These are phyloP conservation scores for Odontomyia ornata DNA, from an alignment of 2,888 invertebrate species.

Conservation along the genomic window DNA sequence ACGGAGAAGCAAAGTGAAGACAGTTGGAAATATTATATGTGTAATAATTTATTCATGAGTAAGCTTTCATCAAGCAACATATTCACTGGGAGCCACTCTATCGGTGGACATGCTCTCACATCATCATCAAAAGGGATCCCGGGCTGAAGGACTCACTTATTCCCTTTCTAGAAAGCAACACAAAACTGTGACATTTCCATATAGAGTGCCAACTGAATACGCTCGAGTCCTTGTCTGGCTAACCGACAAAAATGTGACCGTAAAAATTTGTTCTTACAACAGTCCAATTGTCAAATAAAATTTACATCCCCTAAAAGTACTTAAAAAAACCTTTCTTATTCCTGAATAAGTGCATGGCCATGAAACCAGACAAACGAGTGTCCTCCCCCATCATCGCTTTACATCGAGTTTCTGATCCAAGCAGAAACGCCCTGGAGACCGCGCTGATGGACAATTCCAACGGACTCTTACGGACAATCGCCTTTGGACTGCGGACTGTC, in stretches of 20 bases:
- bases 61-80: neutral
- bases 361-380: neutral
- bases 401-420: too few species aligned
- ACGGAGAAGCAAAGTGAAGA: too few species aligned
- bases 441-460: too few species aligned
- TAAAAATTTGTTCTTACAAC: neutral
- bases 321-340: slow-evolving; percentile 20
- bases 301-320: slow-evolving; percentile 33
- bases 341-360: neutral
- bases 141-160: too few species aligned
- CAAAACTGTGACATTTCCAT: too few species aligned
- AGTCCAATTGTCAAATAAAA: slow-evolving; percentile 20
- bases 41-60: slow-evolving; percentile 23
- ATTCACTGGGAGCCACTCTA: neutral
- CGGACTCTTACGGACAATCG: too few species aligned
- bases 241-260: neutral
- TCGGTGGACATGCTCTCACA: slow-evolving; percentile 2
- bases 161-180: too few species aligned
- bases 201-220: too few species aligned
- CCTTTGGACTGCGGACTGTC: too few species aligned
- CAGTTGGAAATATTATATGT: too few species aligned
- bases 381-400: neutral
- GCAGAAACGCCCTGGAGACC: too few species aligned
- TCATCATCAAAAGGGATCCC: too few species aligned
- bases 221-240: neutral